Conservation (phyloP, 2,888 invertebrate genomes). For the Aleiodes alternator region DNA sequence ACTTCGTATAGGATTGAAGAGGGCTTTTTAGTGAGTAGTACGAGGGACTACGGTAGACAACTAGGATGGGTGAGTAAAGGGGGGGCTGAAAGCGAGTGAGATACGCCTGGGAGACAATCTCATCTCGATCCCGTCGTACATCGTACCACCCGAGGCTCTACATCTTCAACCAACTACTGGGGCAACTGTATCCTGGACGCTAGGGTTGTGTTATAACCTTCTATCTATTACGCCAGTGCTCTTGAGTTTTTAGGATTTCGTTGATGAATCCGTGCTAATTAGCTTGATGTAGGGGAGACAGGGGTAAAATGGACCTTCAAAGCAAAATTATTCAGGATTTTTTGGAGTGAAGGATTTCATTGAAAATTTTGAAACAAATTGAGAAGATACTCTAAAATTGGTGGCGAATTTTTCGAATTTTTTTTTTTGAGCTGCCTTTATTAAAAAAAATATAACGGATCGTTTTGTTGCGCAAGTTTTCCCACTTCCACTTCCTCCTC, state of each 20-base stretch:
- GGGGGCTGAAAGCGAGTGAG: constrained; percentile 44
- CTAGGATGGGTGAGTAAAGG: constrained; percentile 22
- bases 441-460: too few species aligned
- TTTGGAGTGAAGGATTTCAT: too few species aligned
- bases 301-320: too few species aligned
- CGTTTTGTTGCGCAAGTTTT: too few species aligned
- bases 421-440: too few species aligned
- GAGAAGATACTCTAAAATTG: too few species aligned
- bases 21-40: constrained; percentile 4
- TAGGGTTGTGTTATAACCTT: constrained; percentile 2
- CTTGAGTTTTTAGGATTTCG: neutral
- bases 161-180: constrained; percentile 61
- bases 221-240: neutral
- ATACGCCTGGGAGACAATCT: constrained; percentile 72
- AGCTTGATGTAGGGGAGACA: too few species aligned
- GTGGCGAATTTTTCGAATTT: too few species aligned
- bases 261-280: too few species aligned
- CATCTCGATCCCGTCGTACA: constrained; percentile 75
- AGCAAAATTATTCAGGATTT: too few species aligned
- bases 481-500: too few species aligned
- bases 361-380: neutral
- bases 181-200: constrained; percentile 20
- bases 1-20: constrained; percentile 30
- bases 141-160: constrained; percentile 73
- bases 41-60: constrained; percentile 39